phyloP scores from a whole-genome alignment of 2,113 vertebrate species.

The Microcebus griseorufus region DNA sequence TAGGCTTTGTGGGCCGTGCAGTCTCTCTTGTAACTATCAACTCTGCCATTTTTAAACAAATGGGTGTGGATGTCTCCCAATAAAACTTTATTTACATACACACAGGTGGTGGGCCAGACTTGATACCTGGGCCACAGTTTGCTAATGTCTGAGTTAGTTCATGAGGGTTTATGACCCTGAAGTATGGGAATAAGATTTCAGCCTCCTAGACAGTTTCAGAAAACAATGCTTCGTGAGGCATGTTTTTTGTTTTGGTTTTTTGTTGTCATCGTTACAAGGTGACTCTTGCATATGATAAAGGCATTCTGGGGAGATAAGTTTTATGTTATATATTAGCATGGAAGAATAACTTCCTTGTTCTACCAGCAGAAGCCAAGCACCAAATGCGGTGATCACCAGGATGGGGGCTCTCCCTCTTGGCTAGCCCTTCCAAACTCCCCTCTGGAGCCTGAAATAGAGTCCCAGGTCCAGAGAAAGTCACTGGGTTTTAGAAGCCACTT shows the following conservation, averaged over 20 bases:
- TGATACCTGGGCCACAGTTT: neutral
- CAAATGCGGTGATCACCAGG: neutral
- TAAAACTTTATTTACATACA: conserved; percentile 29
- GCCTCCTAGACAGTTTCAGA: neutral
- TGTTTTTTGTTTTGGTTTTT: neutral
- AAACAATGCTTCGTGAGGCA: neutral
- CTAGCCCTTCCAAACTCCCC: neutral
- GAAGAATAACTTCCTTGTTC: conserved; percentile 12
- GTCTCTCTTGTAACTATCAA: neutral
- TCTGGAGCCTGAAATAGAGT: neutral
- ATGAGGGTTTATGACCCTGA: neutral
- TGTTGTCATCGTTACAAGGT: neutral
- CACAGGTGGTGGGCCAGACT: neutral
- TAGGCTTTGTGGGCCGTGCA: neutral
- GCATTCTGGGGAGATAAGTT: neutral
- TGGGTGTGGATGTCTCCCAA: neutral
- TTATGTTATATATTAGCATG: neutral
- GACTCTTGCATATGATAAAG: neutral
- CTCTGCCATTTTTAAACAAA: neutral
- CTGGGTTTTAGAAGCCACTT: neutral
- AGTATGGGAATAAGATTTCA: neutral
- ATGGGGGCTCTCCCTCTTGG: neutral
- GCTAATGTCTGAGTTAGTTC: neutral
- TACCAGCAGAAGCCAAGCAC: neutral
- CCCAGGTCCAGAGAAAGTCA: neutral